Evolutionary conservation across 2,797 vertebrate species (phyloP).

Genomic region (Propithecus perrieri): DNA sequence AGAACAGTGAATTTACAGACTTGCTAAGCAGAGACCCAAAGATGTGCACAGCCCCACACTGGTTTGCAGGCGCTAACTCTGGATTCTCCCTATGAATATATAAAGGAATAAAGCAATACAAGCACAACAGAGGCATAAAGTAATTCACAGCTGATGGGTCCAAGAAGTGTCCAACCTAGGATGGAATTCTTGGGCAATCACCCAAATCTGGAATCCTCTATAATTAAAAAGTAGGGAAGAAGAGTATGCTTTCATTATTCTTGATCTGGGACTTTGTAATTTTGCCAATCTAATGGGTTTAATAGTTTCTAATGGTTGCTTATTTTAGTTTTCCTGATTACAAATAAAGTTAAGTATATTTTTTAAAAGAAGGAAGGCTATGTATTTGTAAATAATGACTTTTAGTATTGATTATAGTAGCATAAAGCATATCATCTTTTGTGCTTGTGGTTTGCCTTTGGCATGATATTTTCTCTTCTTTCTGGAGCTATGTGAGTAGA

Average conservation of each 20-base stretch:
- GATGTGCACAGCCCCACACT: not conserved
- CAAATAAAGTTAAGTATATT: not conserved
- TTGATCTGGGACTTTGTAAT: not conserved
- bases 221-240: not conserved
- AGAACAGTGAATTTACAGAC: slow-evolving; percentile 8
- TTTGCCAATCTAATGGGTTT: not conserved
- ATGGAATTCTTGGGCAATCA: not conserved
- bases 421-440: not conserved
- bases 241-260: not conserved
- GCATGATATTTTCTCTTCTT: not conserved
- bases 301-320: not conserved
- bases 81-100: not conserved
- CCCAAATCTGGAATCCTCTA: not conserved
- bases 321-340: slow-evolving; percentile 25
- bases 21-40: not conserved
- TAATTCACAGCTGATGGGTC: not conserved
- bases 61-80: not conserved
- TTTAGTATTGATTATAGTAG: not conserved
- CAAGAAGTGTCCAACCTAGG: not conserved
- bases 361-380: not conserved
- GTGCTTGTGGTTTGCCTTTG: not conserved
- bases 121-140: not conserved
- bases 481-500: not conserved
- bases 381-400: not conserved
- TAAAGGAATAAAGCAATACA: slow-evolving; percentile 29